Evolutionary conservation across 2,888 invertebrate species (phyloP).

Genomic region (Rhamnusium bicolor): DNA sequence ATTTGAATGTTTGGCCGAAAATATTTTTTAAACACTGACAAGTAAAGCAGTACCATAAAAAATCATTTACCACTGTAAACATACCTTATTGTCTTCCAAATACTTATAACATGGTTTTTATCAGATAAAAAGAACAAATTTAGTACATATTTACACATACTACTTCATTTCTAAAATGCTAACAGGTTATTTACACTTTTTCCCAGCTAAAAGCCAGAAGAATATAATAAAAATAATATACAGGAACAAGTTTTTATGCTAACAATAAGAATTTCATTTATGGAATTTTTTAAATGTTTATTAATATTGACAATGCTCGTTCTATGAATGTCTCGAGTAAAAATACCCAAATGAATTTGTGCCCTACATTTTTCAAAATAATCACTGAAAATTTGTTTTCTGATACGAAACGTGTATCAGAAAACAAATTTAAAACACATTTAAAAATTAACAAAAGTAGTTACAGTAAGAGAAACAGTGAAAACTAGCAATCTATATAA

Average conservation of each 20-base stretch:
- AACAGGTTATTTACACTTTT: constrained; percentile 45
- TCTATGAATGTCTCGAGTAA: not conserved
- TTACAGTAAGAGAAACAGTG: too few relatives aligned
- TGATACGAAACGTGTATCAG: too few relatives aligned
- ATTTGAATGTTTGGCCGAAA: not conserved
- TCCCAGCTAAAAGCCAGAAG: constrained; percentile 1
- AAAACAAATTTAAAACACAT: too few relatives aligned
- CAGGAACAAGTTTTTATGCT: not conserved
- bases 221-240: not conserved
- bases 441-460: too few relatives aligned
- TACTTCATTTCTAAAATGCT: constrained; percentile 37
- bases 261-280: too few relatives aligned
- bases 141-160: constrained; percentile 55
- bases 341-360: too few relatives aligned
- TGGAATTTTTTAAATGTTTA: too few relatives aligned
- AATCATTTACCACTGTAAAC: constrained; percentile 40
- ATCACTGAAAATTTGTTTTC: too few relatives aligned
- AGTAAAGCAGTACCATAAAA: constrained; percentile 13
- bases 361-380: too few relatives aligned
- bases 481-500: too few relatives aligned
- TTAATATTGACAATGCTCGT: too few relatives aligned
- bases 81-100: constrained; percentile 62
- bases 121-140: constrained; percentile 48
- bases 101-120: constrained; percentile 55
- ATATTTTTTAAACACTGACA: too few relatives aligned